These are phyloP conservation scores for Peromyscus melanophrys DNA, from an alignment of 2,797 vertebrate species.

Conservation along the genomic window DNA sequence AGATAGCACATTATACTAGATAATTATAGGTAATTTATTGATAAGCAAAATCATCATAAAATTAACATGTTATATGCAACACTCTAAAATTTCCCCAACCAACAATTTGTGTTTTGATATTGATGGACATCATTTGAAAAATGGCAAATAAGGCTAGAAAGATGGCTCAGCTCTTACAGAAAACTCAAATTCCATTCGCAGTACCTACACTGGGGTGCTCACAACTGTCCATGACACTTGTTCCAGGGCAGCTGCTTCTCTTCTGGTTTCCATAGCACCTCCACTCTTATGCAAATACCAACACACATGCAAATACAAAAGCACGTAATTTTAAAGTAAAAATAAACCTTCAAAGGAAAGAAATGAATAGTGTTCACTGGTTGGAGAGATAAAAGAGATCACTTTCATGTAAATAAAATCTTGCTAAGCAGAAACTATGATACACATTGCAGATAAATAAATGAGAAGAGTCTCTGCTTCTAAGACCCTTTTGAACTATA, in stretches of 20 bases:
- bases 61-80: background rate
- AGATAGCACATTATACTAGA: background rate
- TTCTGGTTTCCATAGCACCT: background rate
- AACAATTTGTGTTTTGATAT: background rate
- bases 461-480: background rate
- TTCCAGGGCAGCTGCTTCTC: background rate
- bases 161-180: too few species aligned
- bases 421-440: slow-evolving; percentile 5
- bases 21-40: slow-evolving; percentile 32
- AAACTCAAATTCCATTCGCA: background rate
- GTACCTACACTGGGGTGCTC: too few species aligned
- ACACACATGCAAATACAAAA: background rate
- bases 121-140: background rate
- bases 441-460: background rate
- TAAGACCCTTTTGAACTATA: background rate
- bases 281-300: background rate
- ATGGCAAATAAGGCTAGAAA: background rate
- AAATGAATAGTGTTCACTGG: background rate
- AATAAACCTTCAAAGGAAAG: background rate
- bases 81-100: slow-evolving; percentile 5
- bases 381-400: background rate
- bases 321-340: background rate
- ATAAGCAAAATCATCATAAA: background rate
- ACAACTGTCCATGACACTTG: background rate
- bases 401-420: background rate